Conservation (phyloP, 2,113 vertebrate species). For the Phocoena sinus region DNA sequence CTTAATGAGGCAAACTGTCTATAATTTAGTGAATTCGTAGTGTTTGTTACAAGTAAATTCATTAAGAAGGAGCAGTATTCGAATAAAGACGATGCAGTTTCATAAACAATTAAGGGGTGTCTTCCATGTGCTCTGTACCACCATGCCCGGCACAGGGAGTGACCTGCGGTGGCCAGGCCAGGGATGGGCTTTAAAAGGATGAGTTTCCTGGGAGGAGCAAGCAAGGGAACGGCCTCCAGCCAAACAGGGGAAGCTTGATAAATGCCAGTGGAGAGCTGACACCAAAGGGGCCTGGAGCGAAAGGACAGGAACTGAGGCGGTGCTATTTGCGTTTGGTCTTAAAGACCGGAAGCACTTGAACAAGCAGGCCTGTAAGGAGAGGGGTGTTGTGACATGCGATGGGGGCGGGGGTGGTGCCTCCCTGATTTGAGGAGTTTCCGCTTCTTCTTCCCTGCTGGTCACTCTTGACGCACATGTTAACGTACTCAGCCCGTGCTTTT, state of each 20-base stretch:
- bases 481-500: too few relatives aligned
- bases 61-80: background rate
- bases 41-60: background rate
- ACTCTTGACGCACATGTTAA: rapidly evolving
- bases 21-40: background rate
- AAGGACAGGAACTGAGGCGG: background rate
- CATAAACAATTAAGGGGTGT: background rate
- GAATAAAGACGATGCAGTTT: background rate
- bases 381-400: too few relatives aligned
- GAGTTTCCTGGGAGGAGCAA: background rate
- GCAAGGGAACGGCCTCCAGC: background rate
- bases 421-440: background rate
- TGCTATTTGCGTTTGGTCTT: background rate
- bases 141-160: background rate
- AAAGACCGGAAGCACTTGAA: background rate
- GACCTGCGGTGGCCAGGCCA: background rate
- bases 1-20: background rate
- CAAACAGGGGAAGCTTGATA: background rate
- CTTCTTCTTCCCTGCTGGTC: rapidly evolving
- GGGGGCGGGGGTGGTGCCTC: too few relatives aligned
- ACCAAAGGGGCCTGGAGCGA: background rate
- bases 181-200: background rate
- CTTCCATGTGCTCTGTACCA: background rate
- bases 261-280: background rate
- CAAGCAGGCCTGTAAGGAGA: background rate